Evolutionary conservation across 1,140 invertebrate genomes (phyloP).

Genomic region (Drusus annulatus): DNA sequence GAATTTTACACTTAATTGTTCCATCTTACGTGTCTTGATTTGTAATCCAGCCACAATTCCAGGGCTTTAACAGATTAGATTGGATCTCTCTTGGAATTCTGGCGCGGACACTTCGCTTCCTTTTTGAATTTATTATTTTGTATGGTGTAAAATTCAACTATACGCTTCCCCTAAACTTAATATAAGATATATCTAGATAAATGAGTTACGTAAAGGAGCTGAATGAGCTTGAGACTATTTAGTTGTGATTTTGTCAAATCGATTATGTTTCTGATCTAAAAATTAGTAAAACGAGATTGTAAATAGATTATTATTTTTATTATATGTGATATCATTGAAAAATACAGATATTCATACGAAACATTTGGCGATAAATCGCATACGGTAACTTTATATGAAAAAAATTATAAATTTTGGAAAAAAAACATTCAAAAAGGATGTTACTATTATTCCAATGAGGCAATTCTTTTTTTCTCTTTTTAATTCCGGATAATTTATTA

Average conservation of each 20-base stretch:
- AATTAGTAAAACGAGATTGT: constrained; percentile 36
- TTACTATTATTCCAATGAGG: constrained; percentile 17
- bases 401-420: constrained; percentile 6
- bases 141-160: constrained; percentile 56
- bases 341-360: constrained; percentile 1
- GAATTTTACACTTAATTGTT: constrained; percentile 51
- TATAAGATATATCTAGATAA: constrained; percentile 55
- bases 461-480: not conserved
- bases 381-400: constrained; percentile 20
- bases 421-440: constrained; percentile 1
- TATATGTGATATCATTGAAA: constrained; percentile 32
- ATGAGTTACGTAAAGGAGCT: constrained; percentile 54
- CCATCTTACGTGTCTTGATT: constrained; percentile 28
- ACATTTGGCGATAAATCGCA: not conserved
- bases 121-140: constrained; percentile 44
- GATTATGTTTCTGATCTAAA: constrained; percentile 33
- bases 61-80: constrained; percentile 40
- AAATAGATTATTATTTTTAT: constrained; percentile 38
- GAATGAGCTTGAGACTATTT: constrained; percentile 48
- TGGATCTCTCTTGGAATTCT: constrained; percentile 52
- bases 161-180: constrained; percentile 45
- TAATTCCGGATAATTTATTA: constrained; percentile 11
- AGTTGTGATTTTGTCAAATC: constrained; percentile 39
- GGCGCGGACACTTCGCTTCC: not conserved
- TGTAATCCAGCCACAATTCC: constrained; percentile 35